Conservation (phyloP, 2,113 vertebrate genomes). For the Ictalurus punctatus region DNA sequence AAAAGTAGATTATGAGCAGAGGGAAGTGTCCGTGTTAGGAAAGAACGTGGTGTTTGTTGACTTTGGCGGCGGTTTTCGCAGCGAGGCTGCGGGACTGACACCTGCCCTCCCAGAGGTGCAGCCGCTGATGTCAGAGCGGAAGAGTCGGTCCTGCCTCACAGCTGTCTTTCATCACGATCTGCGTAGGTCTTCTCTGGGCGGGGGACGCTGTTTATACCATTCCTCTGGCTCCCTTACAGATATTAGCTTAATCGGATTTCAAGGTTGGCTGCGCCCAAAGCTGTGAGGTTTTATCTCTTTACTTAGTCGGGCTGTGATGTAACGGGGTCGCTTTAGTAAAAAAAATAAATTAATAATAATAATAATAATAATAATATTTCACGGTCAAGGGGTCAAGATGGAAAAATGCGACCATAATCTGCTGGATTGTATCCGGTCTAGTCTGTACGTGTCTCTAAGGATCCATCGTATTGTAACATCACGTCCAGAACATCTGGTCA, state of each 20-base stretch:
- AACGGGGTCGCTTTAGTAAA: neutral
- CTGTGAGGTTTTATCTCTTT: neutral
- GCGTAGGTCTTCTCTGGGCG: neutral
- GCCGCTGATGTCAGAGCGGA: constrained; percentile 27
- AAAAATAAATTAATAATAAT: too few relatives aligned
- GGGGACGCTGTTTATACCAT: neutral
- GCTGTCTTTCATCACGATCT: constrained; percentile 9
- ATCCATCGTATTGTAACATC: neutral
- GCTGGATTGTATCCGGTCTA: neutral
- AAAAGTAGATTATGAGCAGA: neutral
- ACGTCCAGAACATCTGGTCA: neutral
- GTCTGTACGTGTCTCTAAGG: neutral
- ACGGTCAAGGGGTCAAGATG: neutral
- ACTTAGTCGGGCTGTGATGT: neutral
- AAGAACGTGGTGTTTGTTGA: neutral
- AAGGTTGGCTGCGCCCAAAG: neutral
- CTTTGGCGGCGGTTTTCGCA: neutral
- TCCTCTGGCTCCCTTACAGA: neutral
- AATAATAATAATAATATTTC: neutral
- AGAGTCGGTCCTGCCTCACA: constrained; percentile 9
- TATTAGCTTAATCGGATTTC: neutral
- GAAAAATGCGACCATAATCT: neutral
- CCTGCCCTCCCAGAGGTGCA: constrained; percentile 34
- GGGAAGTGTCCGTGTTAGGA: neutral
- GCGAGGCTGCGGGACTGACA: constrained; percentile 31